phyloP scores from a whole-genome alignment of 1,140 invertebrate species.

The Hylaeus volcanicus region DNA sequence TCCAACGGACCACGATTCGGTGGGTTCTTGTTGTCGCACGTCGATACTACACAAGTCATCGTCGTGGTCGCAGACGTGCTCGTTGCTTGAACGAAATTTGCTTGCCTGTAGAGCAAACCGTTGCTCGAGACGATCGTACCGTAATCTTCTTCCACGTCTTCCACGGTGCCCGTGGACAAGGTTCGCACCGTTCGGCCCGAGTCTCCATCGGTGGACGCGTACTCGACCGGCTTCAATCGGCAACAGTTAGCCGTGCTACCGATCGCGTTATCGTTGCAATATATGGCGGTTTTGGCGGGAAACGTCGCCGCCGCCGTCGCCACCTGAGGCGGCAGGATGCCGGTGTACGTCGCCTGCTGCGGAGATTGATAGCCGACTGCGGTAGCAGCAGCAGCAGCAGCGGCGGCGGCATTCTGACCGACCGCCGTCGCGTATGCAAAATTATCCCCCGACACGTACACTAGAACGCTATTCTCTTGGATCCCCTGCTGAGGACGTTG shows the following conservation, averaged over 20 bases:
- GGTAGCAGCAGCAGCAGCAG: constrained; percentile 66
- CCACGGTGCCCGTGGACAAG: constrained; percentile 17
- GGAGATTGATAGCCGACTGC: constrained; percentile 63
- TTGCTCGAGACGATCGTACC: constrained; percentile 34
- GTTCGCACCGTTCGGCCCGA: constrained; percentile 30
- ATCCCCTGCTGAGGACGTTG: constrained; percentile 54
- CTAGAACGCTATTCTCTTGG: constrained; percentile 77
- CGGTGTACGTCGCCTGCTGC: constrained; percentile 65
- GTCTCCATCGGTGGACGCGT: constrained; percentile 28
- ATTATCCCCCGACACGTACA: constrained; percentile 79
- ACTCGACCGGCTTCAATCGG: constrained; percentile 55
- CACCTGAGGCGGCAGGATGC: constrained; percentile 66
- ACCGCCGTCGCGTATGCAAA: constrained; percentile 77
- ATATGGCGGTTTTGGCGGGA: constrained; percentile 66
- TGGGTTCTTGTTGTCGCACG: constrained; percentile 44
- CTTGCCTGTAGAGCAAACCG: constrained; percentile 47
- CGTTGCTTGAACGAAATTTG: constrained; percentile 42
- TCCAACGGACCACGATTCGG: constrained; percentile 8
- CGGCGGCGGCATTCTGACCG: constrained; percentile 74
- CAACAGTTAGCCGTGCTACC: constrained; percentile 40
- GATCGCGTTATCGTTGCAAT: constrained; percentile 45
- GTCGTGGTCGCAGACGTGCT: constrained; percentile 34
- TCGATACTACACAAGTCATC: constrained; percentile 44
- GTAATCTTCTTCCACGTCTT: constrained; percentile 54
- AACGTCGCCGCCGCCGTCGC: constrained; percentile 67